A percentile compares a stretch with the other conserved stretches of the same genome.
phyloP scores from a whole-genome alignment of 2,888 invertebrate genomes.

The Acleris sparsana region DNA sequence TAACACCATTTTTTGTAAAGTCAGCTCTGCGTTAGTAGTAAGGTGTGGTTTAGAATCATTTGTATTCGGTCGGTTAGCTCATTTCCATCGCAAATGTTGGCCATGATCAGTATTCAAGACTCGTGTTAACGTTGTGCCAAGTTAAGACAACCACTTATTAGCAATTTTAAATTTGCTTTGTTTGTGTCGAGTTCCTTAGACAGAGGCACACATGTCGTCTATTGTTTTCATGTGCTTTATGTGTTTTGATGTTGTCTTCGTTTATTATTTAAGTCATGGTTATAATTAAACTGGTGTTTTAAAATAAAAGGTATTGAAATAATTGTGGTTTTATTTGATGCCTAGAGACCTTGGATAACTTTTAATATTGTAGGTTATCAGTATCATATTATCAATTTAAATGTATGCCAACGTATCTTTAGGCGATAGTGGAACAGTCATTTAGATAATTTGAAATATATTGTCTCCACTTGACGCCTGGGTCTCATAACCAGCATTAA shows the following conservation, averaged over 20 bases:
- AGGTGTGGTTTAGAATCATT: slow-evolving; percentile 34
- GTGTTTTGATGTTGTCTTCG: slow-evolving; percentile 16
- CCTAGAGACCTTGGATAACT: slow-evolving; percentile 23
- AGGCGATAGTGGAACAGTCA: slow-evolving; percentile 47
- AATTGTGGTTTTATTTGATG: slow-evolving; percentile 30
- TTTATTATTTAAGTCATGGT: slow-evolving; percentile 18
- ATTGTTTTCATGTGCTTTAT: slow-evolving; percentile 43
- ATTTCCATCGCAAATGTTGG: slow-evolving; percentile 53
- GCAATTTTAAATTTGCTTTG: slow-evolving; percentile 73
- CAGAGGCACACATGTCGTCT: slow-evolving; percentile 50
- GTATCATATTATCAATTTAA: slow-evolving; percentile 22
- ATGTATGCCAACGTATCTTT: slow-evolving; percentile 40
- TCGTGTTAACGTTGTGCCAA: slow-evolving; percentile 61
- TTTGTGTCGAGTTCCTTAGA: slow-evolving; percentile 56
- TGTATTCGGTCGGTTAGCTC: slow-evolving; percentile 41
- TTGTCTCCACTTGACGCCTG: slow-evolving; percentile 39
- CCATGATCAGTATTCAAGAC: slow-evolving; percentile 63
- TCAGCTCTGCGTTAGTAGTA: slow-evolving; percentile 20
- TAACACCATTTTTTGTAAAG: slow-evolving; percentile 15
- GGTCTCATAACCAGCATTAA: slow-evolving; percentile 23
- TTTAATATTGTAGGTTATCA: slow-evolving; percentile 38
- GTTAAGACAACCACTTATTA: slow-evolving; percentile 72
- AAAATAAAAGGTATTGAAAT: slow-evolving; percentile 21
- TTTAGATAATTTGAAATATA: slow-evolving; percentile 52
- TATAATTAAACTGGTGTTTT: slow-evolving; percentile 6